Percentiles rank a stretch among this genome's conserved stretches.
These are phyloP conservation scores for Crotalus horridus DNA, from an alignment of 2,113 vertebrate genomes.

Conservation along the genomic window DNA sequence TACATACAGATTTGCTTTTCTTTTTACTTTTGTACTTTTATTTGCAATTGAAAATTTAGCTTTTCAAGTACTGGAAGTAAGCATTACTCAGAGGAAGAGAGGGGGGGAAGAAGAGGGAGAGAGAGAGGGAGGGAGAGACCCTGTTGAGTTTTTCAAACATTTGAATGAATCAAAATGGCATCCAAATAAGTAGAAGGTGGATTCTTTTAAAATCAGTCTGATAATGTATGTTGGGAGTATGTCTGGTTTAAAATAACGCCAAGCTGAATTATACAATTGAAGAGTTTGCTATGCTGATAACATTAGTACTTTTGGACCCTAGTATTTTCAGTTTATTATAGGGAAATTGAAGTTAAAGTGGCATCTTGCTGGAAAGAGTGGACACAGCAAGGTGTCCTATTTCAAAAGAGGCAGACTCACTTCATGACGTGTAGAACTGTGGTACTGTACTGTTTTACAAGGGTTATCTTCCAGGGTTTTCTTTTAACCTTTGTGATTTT, in stretches of 20 bases:
- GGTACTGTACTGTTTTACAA: background rate
- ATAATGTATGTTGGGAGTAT: constrained; percentile 57
- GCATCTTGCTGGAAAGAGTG: constrained; percentile 55
- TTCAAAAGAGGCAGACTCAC: constrained; percentile 59
- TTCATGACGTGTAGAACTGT: constrained; percentile 41
- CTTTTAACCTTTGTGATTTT: background rate
- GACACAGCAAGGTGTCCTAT: constrained; percentile 33
- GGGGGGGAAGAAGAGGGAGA: background rate
- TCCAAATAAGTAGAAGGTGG: constrained; percentile 31
- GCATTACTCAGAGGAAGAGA: background rate
- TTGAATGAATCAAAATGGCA: constrained; percentile 4
- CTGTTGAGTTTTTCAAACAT: background rate
- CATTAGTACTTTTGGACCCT: constrained; percentile 42
- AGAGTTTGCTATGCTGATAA: constrained; percentile 56
- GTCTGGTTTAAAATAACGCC: constrained; percentile 69
- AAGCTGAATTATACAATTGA: constrained; percentile 62
- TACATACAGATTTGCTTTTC: background rate
- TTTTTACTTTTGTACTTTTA: background rate
- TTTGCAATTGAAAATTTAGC: background rate
- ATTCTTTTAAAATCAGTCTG: constrained; percentile 66
- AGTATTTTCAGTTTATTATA: constrained; percentile 57
- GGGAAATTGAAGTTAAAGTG: constrained; percentile 68
- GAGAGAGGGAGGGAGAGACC: background rate
- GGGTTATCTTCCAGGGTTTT: constrained; percentile 15
- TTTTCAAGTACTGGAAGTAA: background rate